Evolutionary conservation across 2,888 invertebrate species (phyloP), one percentile per base, ranked within the genome.

Genomic region (Hypsopygia costalis): DNA sequence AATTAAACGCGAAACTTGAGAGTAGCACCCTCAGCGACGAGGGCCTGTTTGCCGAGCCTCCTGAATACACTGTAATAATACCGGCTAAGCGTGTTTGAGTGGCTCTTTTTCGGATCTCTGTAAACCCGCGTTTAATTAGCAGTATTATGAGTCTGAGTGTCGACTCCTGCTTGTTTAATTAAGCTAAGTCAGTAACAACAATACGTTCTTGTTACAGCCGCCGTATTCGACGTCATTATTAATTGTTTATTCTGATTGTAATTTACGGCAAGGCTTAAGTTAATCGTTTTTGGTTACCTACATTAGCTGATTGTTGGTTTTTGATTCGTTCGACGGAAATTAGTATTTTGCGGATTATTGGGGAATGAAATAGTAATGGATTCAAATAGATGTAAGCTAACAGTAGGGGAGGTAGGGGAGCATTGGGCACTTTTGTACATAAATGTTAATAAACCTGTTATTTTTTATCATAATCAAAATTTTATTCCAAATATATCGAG

Each of bases 1-100:
- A 87, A 87, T 87, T 87, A 88, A 87, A 88, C 81, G 86, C 83
- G 86, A 86, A 88, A 87, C 88, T 87, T 79, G 87, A 87, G 87
- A 85, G 85, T 76, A 83, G 87, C 80, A 81, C 87, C 85, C 86
- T 87, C 75, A 61, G 69, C 76, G 77, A 75, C 69, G 81, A 82
- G 83, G 73, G 80, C 78, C 78, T 83, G 82, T 86, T 85, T 86
- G 83, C 82, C 63, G 71, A 79, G 80, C 78, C 83, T 81, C 78
- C 80, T 79, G 81, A 81, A 81, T 80, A 85, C 82, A 82, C 85
- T 80, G 82, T 86, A 85, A 87, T 88, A 87, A 88, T 87, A 87
- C 82, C 77, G 77, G 82, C 83, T 87, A 86, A 87, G 87, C 87
- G 86, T 85, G 86, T 86, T 86, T 81, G 81, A 88, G 87, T 81